Evolutionary conservation across 2,797 vertebrate genomes (phyloP).

Genomic region (Ciconia nigra): DNA sequence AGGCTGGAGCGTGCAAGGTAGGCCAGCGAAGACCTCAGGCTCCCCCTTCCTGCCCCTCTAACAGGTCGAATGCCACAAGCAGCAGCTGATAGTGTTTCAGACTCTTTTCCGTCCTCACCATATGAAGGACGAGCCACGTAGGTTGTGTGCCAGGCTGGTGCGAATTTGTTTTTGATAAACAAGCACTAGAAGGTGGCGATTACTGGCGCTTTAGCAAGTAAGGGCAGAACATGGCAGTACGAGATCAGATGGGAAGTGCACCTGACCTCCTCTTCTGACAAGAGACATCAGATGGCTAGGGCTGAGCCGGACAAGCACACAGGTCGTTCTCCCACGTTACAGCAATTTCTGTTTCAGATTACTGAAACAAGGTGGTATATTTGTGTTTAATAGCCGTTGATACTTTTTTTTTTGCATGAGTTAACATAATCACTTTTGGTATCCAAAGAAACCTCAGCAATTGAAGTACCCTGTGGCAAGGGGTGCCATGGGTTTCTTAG

Average conservation of each 20-base stretch:
- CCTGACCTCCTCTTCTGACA: neutral
- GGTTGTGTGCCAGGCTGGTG: neutral
- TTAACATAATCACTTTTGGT: neutral
- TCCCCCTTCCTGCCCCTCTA: neutral
- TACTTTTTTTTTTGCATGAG: neutral
- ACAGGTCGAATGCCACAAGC: no score
- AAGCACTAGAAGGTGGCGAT: neutral
- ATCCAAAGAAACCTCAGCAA: neutral
- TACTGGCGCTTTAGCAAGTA: neutral
- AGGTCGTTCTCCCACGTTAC: neutral
- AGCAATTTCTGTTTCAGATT: neutral
- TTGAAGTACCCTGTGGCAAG: neutral
- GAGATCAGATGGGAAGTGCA: neutral
- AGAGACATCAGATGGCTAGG: neutral
- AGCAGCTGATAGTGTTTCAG: neutral
- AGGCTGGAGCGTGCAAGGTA: neutral
- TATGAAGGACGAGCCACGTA: neutral
- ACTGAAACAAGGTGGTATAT: neutral
- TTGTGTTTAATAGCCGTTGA: neutral
- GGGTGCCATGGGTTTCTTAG: neutral
- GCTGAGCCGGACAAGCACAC: neutral
- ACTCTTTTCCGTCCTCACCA: neutral
- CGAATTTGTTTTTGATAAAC: neutral
- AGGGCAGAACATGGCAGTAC: neutral
- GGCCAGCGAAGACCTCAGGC: neutral